A percentile compares a stretch with the other conserved stretches of the same genome.
Conservation (phyloP, 2,113 vertebrate genomes). For the Ibidorhyncha struthersii region DNA sequence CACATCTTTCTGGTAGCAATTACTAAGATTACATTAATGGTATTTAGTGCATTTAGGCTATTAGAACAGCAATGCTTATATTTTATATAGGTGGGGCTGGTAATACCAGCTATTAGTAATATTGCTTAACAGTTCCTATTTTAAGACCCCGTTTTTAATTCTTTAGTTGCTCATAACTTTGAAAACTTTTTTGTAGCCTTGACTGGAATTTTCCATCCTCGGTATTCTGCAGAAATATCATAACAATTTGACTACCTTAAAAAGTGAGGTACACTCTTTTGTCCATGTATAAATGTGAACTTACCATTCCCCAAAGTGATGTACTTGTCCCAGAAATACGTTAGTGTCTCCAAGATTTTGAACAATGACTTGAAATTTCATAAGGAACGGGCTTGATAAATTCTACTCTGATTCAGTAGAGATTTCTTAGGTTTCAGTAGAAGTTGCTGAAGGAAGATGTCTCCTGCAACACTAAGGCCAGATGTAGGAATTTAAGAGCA, state of each 20-base stretch:
- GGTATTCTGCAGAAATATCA: not conserved
- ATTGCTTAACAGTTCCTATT: constrained; percentile 45
- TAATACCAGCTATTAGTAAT: constrained; percentile 29
- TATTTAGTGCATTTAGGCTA: constrained; percentile 45
- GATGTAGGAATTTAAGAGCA: not conserved
- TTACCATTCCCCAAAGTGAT: not conserved
- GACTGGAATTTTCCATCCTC: constrained; percentile 17
- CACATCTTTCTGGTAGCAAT: constrained; percentile 29
- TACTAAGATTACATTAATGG: constrained; percentile 22
- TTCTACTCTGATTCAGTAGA: not conserved
- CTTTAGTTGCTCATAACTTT: not conserved
- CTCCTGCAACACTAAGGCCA: not conserved
- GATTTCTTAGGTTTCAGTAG: not conserved
- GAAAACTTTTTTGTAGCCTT: not conserved
- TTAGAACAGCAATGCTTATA: constrained; percentile 35
- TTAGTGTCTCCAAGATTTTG: not conserved
- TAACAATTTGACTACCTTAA: not conserved
- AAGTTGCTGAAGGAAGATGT: not conserved
- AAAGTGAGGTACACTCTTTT: not conserved
- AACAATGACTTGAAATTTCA: not conserved
- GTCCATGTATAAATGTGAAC: not conserved
- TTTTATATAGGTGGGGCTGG: constrained; percentile 54
- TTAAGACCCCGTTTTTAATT: not conserved
- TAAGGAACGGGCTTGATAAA: not conserved
- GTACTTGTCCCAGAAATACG: not conserved